Conservation (phyloP, 1,140 invertebrate genomes). For the Physella acuta region DNA sequence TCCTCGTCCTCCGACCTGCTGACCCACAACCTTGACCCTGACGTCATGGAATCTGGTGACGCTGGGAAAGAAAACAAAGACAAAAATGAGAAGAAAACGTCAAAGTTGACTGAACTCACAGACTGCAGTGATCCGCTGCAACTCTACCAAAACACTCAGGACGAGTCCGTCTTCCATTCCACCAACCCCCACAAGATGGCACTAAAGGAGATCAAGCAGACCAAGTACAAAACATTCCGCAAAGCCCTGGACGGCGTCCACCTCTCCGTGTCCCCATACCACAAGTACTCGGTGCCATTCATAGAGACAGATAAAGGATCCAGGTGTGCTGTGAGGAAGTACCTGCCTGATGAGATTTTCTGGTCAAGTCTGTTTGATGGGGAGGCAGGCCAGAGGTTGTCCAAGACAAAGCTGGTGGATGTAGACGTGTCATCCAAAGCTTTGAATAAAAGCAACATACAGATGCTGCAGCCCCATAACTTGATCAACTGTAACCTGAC, state of each 20-base stretch:
- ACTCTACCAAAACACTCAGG: slow-evolving; percentile 53
- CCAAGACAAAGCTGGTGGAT: slow-evolving; percentile 33
- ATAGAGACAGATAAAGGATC: slow-evolving; percentile 82
- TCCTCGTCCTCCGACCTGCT: not conserved
- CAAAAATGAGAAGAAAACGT: not conserved
- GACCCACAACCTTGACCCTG: not conserved
- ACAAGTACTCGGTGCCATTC: slow-evolving; percentile 83
- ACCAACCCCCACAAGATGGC: slow-evolving; percentile 37
- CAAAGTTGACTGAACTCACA: slow-evolving; percentile 40
- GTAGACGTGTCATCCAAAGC: slow-evolving; percentile 19
- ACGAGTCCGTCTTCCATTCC: slow-evolving; percentile 56
- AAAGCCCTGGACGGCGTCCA: slow-evolving; percentile 74
- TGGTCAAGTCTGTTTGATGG: slow-evolving; percentile 66
- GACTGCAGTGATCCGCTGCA: slow-evolving; percentile 60
- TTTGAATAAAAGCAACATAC: slow-evolving; percentile 36
- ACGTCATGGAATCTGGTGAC: not conserved
- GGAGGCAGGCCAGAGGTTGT: slow-evolving; percentile 30
- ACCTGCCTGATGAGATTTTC: slow-evolving; percentile 80
- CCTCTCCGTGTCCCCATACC: slow-evolving; percentile 83
- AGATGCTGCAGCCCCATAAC: slow-evolving; percentile 65
- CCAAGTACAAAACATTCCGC: slow-evolving; percentile 66
- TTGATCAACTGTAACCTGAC: slow-evolving; percentile 75
- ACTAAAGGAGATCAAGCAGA: slow-evolving; percentile 43
- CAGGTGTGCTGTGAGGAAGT: slow-evolving; percentile 74
- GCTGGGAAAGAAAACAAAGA: not conserved